phyloP scores from a whole-genome alignment of 2,888 invertebrate species.

The Darwinula stevensoni region DNA sequence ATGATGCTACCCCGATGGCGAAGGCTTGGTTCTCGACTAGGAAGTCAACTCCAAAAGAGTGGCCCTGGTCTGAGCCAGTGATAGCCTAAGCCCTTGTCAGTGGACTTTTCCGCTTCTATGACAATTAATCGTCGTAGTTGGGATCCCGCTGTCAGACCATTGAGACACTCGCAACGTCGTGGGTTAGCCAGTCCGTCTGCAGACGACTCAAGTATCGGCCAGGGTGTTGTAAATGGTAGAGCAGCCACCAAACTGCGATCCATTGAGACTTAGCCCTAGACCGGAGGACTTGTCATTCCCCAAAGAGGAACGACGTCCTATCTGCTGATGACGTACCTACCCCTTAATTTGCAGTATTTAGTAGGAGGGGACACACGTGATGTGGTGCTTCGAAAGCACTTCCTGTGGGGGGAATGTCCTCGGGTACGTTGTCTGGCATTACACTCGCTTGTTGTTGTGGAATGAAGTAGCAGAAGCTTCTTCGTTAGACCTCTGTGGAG shows the following conservation, averaged over 20 bases:
- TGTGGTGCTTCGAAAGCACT: too few relatives aligned
- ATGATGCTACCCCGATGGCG: conserved; percentile 13
- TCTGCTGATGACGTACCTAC: not conserved
- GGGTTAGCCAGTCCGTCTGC: conserved; percentile 27
- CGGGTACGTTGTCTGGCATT: not conserved
- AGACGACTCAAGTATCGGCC: conserved; percentile 28
- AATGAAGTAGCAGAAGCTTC: too few relatives aligned
- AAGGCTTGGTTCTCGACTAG: conserved; percentile 10
- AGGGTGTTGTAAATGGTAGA: conserved; percentile 28
- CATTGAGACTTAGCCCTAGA: conserved; percentile 26
- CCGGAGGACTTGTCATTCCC: not conserved
- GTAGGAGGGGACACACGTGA: not conserved
- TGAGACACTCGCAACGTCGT: conserved; percentile 12
- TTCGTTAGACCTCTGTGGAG: too few relatives aligned
- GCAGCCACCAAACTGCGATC: conserved; percentile 27
- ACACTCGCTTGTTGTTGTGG: too few relatives aligned
- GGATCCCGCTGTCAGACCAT: not conserved
- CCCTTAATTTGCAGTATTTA: not conserved
- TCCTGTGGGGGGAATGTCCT: not conserved
- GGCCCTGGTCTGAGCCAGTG: too few relatives aligned
- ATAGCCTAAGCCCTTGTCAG: too few relatives aligned
- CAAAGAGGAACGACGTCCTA: not conserved
- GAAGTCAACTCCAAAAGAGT: not conserved
- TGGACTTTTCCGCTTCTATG: too few relatives aligned
- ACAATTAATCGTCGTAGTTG: too few relatives aligned